A percentile compares a stretch with the other conserved stretches of the same genome.
Conservation (phyloP, 2,113 vertebrate species). For the Anarhynchus alexandrinus region DNA sequence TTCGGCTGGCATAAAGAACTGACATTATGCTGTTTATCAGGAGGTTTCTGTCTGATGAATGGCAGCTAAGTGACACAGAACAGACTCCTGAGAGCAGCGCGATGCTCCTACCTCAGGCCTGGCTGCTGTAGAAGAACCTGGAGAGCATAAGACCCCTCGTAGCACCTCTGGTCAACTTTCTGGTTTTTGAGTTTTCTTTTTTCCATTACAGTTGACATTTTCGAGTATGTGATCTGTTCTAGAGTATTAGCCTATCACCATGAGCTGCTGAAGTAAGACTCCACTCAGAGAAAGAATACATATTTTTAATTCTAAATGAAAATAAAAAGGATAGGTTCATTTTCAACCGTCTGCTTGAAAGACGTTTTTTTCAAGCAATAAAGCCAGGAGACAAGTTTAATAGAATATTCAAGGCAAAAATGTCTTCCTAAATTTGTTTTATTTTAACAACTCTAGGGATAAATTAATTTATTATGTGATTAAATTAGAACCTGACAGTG, state of each 20-base stretch:
- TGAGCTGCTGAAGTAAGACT: not conserved
- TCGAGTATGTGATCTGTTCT: not conserved
- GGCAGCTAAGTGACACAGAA: not conserved
- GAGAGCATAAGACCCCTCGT: not conserved
- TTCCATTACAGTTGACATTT: conserved; percentile 23
- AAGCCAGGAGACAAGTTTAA: not conserved
- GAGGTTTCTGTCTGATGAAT: conserved; percentile 6
- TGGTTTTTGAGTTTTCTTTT: not conserved
- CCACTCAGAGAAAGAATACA: not conserved
- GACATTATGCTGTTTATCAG: not conserved
- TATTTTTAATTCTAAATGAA: not conserved
- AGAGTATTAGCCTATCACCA: not conserved
- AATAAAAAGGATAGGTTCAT: not conserved
- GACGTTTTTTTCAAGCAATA: not conserved
- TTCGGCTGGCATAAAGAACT: conserved; percentile 37
- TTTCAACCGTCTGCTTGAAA: not conserved
- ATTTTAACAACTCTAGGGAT: not conserved
- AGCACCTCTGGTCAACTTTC: not conserved
- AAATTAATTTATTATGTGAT: conserved; percentile 16
- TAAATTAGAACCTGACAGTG: conserved; percentile 24
- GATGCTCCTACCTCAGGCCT: not conserved
- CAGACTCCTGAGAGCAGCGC: not conserved
- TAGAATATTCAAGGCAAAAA: not conserved
- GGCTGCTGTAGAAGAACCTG: not conserved
- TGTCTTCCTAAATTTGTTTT: not conserved